Conservation (phyloP, 2,113 vertebrate genomes). For the Oceanodroma tethys region DNA sequence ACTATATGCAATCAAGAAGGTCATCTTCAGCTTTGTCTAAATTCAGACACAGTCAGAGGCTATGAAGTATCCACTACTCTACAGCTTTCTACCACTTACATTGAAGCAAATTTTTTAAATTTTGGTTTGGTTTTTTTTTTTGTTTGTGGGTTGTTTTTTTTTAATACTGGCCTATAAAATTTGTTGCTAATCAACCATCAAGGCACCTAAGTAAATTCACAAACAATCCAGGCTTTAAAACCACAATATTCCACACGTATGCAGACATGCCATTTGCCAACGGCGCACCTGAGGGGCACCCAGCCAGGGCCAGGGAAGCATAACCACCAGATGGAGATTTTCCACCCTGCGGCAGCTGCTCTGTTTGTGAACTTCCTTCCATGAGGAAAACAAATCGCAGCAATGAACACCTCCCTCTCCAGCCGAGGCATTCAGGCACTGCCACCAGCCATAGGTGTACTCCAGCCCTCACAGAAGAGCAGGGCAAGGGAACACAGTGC, state of each 20-base stretch:
- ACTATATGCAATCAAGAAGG: background rate
- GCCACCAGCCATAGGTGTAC: background rate
- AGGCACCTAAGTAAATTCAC: slow-evolving; percentile 28
- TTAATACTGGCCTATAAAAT: slow-evolving; percentile 29
- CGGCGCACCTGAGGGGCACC: background rate
- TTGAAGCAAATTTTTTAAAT: background rate
- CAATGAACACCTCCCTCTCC: background rate
- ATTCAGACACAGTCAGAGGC: background rate
- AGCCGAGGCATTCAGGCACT: background rate
- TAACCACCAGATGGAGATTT: background rate
- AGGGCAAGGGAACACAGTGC: background rate
- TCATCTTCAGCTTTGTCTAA: background rate
- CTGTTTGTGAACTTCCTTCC: background rate
- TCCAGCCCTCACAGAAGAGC: background rate
- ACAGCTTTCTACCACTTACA: background rate
- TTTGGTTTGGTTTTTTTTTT: background rate
- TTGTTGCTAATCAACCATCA: slow-evolving; percentile 10
- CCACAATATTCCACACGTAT: background rate
- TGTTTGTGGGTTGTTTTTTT: background rate
- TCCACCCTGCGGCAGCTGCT: background rate
- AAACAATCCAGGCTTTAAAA: background rate
- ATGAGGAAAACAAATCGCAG: background rate
- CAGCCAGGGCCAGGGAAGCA: fast-evolving
- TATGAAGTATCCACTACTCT: background rate
- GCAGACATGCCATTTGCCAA: background rate